These are phyloP conservation scores for Echinarachnius parma DNA, from an alignment of 53 echinoderm and acorn worm genomes.

Conservation along the genomic window DNA sequence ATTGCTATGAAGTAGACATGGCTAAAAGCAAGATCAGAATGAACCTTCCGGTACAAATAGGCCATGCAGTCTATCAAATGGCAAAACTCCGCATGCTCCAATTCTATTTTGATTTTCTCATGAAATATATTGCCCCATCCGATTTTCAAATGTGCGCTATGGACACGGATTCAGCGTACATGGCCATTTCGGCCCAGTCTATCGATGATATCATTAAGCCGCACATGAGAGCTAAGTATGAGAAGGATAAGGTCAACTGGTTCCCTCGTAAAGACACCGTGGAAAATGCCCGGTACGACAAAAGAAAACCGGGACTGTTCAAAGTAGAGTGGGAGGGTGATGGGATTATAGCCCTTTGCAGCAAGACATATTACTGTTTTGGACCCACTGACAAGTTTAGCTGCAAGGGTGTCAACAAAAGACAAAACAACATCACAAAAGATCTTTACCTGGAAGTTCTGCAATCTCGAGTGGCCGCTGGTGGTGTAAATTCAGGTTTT, in stretches of 20 bases:
- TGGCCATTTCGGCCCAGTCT: constrained; percentile 26
- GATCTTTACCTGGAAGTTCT: constrained; percentile 28
- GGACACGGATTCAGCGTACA: constrained; percentile 59
- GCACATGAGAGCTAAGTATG: constrained; percentile 27
- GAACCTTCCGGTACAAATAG: constrained; percentile 41
- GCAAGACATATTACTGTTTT: constrained; percentile 58
- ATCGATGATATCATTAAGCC: constrained; percentile 46
- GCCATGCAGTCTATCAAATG: constrained; percentile 17
- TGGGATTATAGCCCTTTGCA: constrained; percentile 56
- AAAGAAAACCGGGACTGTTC: constrained; percentile 65
- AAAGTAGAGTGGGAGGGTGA: constrained; percentile 74
- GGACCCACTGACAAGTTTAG: constrained; percentile 54
- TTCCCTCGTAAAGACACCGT: constrained; percentile 31
- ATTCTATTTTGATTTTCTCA: constrained; percentile 34
- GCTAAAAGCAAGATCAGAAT: neutral
- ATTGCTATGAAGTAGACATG: constrained; percentile 33
- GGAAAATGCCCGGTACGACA: constrained; percentile 40
- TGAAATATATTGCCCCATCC: constrained; percentile 9
- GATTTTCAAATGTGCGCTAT: constrained; percentile 57
- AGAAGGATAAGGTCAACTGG: constrained; percentile 50
- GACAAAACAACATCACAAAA: constrained; percentile 39
- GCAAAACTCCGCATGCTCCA: constrained; percentile 31
- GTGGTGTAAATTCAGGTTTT: constrained; percentile 49
- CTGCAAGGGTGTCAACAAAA: constrained; percentile 68
- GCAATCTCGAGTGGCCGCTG: neutral